Percentiles rank a stretch among this genome's conserved stretches.
phyloP scores from a whole-genome alignment of 2,888 invertebrate genomes.

The Anagyrus pseudococci region DNA sequence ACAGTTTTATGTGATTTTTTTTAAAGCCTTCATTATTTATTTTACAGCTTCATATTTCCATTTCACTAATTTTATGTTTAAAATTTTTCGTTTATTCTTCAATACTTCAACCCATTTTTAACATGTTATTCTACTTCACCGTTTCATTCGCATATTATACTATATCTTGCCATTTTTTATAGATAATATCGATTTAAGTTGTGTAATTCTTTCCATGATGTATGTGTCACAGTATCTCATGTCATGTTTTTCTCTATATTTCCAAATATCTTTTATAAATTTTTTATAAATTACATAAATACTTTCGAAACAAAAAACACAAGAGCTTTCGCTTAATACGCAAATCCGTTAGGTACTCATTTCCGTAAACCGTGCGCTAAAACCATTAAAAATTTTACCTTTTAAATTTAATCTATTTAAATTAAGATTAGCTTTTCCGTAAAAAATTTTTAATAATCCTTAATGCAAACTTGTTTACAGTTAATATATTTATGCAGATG shows the following conservation, averaged over 20 bases:
- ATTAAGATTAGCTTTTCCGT: no score
- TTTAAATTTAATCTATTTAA: no score
- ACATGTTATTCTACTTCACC: slow-evolving; percentile 46
- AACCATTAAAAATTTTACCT: no score
- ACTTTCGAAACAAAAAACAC: slow-evolving; percentile 51
- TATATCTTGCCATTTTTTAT: slow-evolving; percentile 22
- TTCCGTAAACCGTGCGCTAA: slow-evolving; percentile 27
- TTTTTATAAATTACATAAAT: slow-evolving; percentile 49
- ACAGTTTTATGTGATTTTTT: slow-evolving; percentile 34
- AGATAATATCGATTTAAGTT: slow-evolving; percentile 13
- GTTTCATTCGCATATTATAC: slow-evolving; percentile 39
- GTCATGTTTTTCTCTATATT: slow-evolving; percentile 49
- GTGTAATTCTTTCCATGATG: slow-evolving; percentile 30
- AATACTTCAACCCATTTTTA: slow-evolving; percentile 49
- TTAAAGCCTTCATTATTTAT: slow-evolving; percentile 38
- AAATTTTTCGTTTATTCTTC: slow-evolving; percentile 47
- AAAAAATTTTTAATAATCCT: no score
- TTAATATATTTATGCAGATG: no score
- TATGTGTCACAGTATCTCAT: slow-evolving; percentile 43
- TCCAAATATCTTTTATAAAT: slow-evolving; percentile 54
- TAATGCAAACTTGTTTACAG: no score
- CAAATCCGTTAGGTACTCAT: slow-evolving; percentile 51
- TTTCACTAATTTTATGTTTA: slow-evolving; percentile 43
- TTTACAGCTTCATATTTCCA: slow-evolving; percentile 43
- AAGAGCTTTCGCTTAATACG: slow-evolving; percentile 55